Percentiles rank a stretch among this genome's conserved stretches.
These are phyloP conservation scores for Ypsolopha sequella DNA, from an alignment of 2,888 invertebrate species.

Conservation along the genomic window DNA sequence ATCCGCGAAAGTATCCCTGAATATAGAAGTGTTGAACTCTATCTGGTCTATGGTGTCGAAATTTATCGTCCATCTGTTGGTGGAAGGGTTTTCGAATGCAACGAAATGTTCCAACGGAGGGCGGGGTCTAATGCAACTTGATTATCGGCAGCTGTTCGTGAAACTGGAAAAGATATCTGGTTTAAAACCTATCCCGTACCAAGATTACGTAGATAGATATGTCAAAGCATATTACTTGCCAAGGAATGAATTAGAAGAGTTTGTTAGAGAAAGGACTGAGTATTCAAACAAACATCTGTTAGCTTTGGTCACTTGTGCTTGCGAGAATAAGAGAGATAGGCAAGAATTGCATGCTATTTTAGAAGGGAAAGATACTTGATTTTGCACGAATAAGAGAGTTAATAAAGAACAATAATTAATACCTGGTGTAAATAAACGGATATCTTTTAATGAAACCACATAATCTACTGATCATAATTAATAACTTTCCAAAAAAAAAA, in stretches of 20 bases:
- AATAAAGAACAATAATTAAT: no score
- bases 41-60: conserved; percentile 92
- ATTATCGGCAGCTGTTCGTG: conserved; percentile 93
- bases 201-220: conserved; percentile 92
- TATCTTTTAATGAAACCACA: no score
- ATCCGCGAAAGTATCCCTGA: conserved; percentile 76
- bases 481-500: no score
- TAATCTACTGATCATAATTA: no score
- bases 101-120: conserved; percentile 97
- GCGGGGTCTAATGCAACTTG: conserved; percentile 96
- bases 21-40: conserved; percentile 75
- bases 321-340: conserved; percentile 88
- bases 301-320: conserved; percentile 86
- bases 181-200: conserved; percentile 87
- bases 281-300: conserved; percentile 91
- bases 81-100: conserved; percentile 93
- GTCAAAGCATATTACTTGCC: conserved; percentile 97
- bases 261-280: conserved; percentile 88
- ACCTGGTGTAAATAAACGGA: no score
- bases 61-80: conserved; percentile 87
- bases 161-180: conserved; percentile 90
- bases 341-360: conserved; percentile 82
- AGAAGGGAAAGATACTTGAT: conserved; percentile 68
- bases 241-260: conserved; percentile 87
- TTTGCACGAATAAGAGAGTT: no score